Evolutionary conservation across 1,140 invertebrate species (phyloP), one percentile per base, ranked within the genome.

Genomic region (Venturia canescens): DNA sequence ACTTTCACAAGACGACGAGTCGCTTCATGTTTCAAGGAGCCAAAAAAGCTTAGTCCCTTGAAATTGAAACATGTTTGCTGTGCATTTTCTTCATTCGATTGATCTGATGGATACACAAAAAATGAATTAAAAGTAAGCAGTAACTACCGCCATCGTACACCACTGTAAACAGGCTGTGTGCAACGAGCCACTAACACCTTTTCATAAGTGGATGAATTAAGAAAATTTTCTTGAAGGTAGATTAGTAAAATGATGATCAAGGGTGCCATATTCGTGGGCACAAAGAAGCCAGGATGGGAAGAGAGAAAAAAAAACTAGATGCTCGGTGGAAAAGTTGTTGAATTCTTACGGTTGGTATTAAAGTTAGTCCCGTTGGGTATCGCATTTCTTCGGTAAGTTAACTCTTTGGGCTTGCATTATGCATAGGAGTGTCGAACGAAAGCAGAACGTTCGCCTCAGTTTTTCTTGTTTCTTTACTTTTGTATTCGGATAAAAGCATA

Each of bases 361-460:
- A 27, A 27, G 29, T 48, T 60, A 29, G 71, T 29, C 53, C 74
- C 53, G 26, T 63, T 21, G 74, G 53, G 74, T 76, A 34, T 76
- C 27, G 50, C 74, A 76, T 76, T 76, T 76, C 74, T 76, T 76
- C 29, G 74, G 74, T 27, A 63, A 76, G 16, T 76, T 76, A 76
- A 76, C 63, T 76, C 53, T 60, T 76, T 53, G 50, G 23, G 27
- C 50, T 76, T 76, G 74, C 50, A 76, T 76, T 63, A 76, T 76
- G 74, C 74, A 67, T 76, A 38, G 71, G n/a, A n/a, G 18, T 29
- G 18, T 29, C 16, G 50, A 48, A 80, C 67, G 29, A 77, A 80
- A 67, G n/a, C n/a, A n/a, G 44, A 23, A 77, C 27, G 66, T 76
- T 69, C 69, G 74, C 57, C 16, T 38, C 13, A 13, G 29, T 76